A percentile compares a stretch with the other conserved stretches of the same genome.
Conservation (phyloP, 2,113 vertebrate species). For the Cichladusa arquata region DNA sequence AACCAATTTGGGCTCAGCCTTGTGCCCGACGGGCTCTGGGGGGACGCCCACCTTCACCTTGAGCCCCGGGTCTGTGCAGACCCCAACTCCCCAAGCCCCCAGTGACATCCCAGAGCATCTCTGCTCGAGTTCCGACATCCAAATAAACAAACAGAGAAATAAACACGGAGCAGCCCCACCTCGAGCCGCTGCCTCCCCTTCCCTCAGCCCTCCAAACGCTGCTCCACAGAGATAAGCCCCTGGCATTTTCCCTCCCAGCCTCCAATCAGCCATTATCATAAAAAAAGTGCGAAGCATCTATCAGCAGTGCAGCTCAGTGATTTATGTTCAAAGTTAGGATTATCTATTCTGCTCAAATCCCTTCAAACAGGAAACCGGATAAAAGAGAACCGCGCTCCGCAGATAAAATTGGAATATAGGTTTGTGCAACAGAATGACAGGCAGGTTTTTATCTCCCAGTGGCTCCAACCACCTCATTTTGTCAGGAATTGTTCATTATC, state of each 20-base stretch:
- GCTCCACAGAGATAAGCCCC: conserved; percentile 88
- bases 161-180: not conserved
- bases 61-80: rapidly evolving
- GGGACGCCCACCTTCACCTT: rapidly evolving
- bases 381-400: conserved; percentile 77
- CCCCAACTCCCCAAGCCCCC: not conserved
- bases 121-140: not conserved
- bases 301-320: conserved; percentile 78
- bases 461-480: conserved; percentile 68
- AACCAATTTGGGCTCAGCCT: not conserved
- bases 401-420: conserved; percentile 81
- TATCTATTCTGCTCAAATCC: conserved; percentile 93
- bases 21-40: rapidly evolving
- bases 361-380: conserved; percentile 89
- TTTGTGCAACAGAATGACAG: conserved; percentile 65
- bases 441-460: conserved; percentile 66
- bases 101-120: not conserved
- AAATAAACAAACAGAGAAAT: not conserved
- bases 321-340: conserved; percentile 98
- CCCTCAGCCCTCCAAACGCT: conserved; percentile 64
- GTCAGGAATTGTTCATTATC: conserved; percentile 65
- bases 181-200: not conserved
- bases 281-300: conserved; percentile 86
- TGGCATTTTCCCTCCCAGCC: conserved; percentile 82
- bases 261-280: conserved; percentile 89